Evolutionary conservation across 2,888 invertebrate species (phyloP).

Genomic region (Phengaris arion): DNA sequence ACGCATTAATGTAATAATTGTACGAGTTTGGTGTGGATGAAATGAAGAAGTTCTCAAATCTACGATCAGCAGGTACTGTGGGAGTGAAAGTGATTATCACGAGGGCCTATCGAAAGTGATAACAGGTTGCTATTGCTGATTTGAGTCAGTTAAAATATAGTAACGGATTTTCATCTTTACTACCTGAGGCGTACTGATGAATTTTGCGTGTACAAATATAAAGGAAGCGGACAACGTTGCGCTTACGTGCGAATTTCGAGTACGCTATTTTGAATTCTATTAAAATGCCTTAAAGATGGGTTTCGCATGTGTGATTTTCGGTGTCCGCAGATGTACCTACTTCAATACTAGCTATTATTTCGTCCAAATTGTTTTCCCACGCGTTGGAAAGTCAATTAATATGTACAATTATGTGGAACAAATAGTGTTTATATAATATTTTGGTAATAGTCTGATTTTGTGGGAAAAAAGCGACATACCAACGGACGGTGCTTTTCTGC

Average conservation of each 20-base stretch:
- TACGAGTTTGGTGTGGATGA: not conserved
- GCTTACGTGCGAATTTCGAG: not conserved
- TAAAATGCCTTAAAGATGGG: not conserved
- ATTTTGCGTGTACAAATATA: not conserved
- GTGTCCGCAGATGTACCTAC: not conserved
- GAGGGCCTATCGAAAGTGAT: constrained; percentile 39
- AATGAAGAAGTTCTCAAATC: constrained; percentile 1
- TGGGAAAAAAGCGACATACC: not conserved
- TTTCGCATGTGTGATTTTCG: not conserved
- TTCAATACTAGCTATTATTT: constrained; percentile 20
- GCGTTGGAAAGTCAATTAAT: constrained; percentile 24
- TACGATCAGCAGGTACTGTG: constrained; percentile 1
- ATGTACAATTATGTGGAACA: constrained; percentile 15
- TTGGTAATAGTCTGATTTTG: not conserved
- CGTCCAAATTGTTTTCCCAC: constrained; percentile 26
- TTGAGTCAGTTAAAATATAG: not conserved
- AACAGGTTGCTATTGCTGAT: constrained; percentile 35
- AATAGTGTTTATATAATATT: constrained; percentile 18
- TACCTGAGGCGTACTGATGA: not conserved
- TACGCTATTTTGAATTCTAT: not conserved
- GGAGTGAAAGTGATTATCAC: constrained; percentile 38
- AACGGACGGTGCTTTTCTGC: not conserved
- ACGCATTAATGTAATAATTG: no score
- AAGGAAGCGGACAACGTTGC: not conserved
- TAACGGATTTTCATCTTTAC: not conserved